These are phyloP conservation scores for Choreutis nemorana DNA, from an alignment of 2,888 invertebrate species.

Conservation along the genomic window DNA sequence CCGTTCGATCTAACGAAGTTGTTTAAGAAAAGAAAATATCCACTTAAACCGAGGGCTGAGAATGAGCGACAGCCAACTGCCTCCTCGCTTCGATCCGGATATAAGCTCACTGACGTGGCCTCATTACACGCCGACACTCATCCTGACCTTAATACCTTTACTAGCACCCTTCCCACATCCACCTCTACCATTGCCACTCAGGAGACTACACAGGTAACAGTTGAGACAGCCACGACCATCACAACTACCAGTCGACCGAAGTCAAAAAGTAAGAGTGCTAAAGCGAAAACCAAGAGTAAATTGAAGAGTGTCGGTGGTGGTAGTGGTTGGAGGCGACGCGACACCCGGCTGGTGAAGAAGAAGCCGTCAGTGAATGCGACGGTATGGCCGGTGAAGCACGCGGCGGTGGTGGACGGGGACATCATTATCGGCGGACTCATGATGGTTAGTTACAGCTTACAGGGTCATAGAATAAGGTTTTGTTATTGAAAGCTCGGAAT, in stretches of 20 bases:
- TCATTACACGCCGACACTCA: too few relatives aligned
- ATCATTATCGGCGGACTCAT: constrained; percentile 86
- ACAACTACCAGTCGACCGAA: too few relatives aligned
- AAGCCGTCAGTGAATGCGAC: constrained; percentile 25
- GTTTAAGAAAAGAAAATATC: constrained; percentile 26
- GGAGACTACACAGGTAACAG: too few relatives aligned
- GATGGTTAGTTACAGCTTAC: constrained; percentile 73
- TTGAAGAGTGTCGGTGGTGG: constrained; percentile 12
- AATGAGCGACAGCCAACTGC: constrained; percentile 19
- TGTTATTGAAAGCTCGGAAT: neutral
- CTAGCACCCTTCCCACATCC: too few relatives aligned
- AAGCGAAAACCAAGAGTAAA: too few relatives aligned
- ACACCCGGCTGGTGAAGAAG: constrained; percentile 17
- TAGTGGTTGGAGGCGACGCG: constrained; percentile 11
- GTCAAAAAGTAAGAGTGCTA: too few relatives aligned
- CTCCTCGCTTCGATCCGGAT: constrained; percentile 18
- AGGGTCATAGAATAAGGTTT: too few relatives aligned
- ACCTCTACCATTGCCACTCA: too few relatives aligned
- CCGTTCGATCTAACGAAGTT: constrained; percentile 42
- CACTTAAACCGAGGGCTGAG: constrained; percentile 14
- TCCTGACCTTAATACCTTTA: too few relatives aligned
- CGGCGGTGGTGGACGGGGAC: constrained; percentile 84
- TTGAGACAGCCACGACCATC: too few relatives aligned
- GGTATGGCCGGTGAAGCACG: constrained; percentile 78
- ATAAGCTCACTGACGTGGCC: neutral